Percentiles rank a stretch among this genome's conserved stretches.
Evolutionary conservation across 2,797 vertebrate species (phyloP).

Genomic region (Rhodeus uyekii): DNA sequence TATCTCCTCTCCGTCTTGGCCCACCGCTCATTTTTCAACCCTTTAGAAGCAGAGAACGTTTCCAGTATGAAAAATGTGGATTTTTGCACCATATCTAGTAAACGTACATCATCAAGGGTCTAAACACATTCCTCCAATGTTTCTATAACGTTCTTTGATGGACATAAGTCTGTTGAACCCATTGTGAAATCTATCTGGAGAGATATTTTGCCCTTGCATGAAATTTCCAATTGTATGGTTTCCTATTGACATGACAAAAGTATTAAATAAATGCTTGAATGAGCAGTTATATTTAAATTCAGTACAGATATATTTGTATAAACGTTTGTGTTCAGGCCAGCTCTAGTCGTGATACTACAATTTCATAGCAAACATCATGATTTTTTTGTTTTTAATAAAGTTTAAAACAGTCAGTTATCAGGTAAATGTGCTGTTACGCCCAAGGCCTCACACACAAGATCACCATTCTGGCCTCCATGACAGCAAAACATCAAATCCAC

Average conservation of each 20-base stretch:
- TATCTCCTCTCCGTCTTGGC: conserved; percentile 1
- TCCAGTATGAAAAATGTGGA: background rate
- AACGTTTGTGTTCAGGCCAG: background rate
- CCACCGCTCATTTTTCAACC: background rate
- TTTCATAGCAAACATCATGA: background rate
- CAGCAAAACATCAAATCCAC: conserved; percentile 21
- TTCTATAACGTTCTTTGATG: background rate
- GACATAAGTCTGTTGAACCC: background rate
- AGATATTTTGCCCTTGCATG: background rate
- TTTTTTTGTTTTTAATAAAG: no score
- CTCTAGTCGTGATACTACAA: background rate
- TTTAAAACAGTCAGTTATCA: conserved; percentile 14
- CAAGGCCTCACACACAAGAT: conserved; percentile 36
- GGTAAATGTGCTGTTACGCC: conserved; percentile 41
- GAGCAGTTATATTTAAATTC: background rate
- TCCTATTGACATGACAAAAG: no score
- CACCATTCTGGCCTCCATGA: conserved; percentile 37
- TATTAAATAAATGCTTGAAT: background rate
- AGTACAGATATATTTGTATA: background rate
- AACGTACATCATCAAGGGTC: background rate
- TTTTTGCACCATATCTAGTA: background rate
- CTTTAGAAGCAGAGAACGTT: conserved; percentile 2
- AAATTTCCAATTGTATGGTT: background rate
- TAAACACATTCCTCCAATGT: background rate
- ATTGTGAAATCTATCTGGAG: background rate